A percentile compares a stretch with the other conserved stretches of the same genome.
phyloP scores from a whole-genome alignment of 2,797 vertebrate species.

The Arremon brunneinucha region DNA sequence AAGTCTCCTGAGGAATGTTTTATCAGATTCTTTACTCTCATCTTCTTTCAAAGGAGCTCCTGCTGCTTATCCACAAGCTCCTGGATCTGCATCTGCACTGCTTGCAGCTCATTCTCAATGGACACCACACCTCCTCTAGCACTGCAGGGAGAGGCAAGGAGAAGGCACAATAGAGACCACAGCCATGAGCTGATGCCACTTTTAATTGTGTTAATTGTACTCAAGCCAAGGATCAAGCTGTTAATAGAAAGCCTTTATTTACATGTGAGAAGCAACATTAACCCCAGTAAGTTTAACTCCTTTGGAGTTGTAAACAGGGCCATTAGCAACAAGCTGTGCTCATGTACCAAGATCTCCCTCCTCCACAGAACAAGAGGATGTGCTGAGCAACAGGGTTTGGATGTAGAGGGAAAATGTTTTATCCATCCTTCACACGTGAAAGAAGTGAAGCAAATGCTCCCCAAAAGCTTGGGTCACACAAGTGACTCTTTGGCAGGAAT shows the following conservation, averaged over 20 bases:
- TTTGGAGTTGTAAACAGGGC: not conserved
- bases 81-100: slow-evolving; percentile 86
- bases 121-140: slow-evolving; percentile 82
- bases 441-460: not conserved
- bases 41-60: slow-evolving; percentile 80
- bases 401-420: not conserved
- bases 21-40: slow-evolving; percentile 76
- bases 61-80: slow-evolving; percentile 87
- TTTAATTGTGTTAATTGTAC: not conserved
- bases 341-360: not conserved
- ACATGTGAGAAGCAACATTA: not conserved
- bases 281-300: not conserved
- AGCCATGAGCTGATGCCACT: not conserved
- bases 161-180: not conserved
- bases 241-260: not conserved
- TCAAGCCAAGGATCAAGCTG: not conserved
- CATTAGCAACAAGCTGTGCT: not conserved
- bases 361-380: not conserved
- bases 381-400: not conserved
- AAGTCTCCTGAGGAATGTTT: slow-evolving; percentile 73
- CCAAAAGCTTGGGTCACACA: not conserved
- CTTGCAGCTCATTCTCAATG: slow-evolving; percentile 84
- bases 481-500: not conserved
- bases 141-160: slow-evolving; percentile 59
- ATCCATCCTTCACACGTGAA: not conserved